Conservation (phyloP, 2,888 invertebrate genomes). For the Dorcus hopei region DNA sequence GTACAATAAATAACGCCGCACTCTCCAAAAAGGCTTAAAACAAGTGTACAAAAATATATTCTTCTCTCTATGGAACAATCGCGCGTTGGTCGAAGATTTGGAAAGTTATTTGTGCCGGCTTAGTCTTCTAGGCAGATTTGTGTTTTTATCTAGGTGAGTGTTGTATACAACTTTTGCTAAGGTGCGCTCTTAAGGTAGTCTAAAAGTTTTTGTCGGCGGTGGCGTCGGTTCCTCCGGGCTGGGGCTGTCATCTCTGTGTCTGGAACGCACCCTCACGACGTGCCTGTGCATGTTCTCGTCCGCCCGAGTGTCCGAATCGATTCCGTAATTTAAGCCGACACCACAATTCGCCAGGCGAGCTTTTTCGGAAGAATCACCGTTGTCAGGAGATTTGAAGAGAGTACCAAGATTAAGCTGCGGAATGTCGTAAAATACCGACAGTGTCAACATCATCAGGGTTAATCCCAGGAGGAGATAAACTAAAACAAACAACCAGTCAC, state of each 20-base stretch:
- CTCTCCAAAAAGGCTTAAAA: too few species aligned
- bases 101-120: too few species aligned
- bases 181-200: slow-evolving; percentile 15
- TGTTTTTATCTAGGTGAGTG: too few species aligned
- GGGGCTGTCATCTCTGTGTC: slow-evolving; percentile 65
- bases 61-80: too few species aligned
- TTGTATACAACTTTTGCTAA: too few species aligned
- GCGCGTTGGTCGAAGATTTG: too few species aligned
- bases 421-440: slow-evolving; percentile 85
- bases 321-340: slow-evolving; percentile 49
- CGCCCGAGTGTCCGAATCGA: slow-evolving; percentile 45
- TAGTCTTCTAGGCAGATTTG: too few species aligned
- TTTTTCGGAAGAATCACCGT: slow-evolving; percentile 58
- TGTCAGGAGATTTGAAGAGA: slow-evolving; percentile 60
- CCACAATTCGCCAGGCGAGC: slow-evolving; percentile 60
- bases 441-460: slow-evolving; percentile 78
- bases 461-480: slow-evolving; percentile 78
- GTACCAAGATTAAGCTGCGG: slow-evolving; percentile 82
- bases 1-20: too few species aligned
- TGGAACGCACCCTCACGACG: slow-evolving; percentile 61
- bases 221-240: slow-evolving; percentile 69
- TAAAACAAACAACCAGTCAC: slow-evolving; percentile 41
- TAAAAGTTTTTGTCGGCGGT: slow-evolving; percentile 37
- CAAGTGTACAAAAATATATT: too few species aligned
- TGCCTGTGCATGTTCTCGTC: slow-evolving; percentile 56